Percentiles rank a stretch among this genome's conserved stretches.
Evolutionary conservation across 1,140 invertebrate genomes (phyloP).

Genomic region (Sminthurinus signatus): DNA sequence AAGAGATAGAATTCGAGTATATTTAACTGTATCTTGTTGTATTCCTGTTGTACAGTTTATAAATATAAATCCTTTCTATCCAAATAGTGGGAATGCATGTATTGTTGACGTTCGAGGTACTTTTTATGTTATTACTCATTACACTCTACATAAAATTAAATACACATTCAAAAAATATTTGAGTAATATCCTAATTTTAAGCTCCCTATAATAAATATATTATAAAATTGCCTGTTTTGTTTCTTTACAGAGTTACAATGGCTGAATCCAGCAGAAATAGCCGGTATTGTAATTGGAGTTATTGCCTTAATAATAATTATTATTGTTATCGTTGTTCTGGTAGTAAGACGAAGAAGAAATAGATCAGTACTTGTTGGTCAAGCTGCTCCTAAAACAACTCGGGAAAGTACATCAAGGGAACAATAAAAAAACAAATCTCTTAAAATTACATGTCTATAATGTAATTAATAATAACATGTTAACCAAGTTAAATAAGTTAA

Average conservation of each 20-base stretch:
- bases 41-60: conserved; percentile 26
- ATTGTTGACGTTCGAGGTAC: conserved; percentile 34
- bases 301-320: conserved; percentile 25
- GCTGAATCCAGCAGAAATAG: conserved; percentile 35
- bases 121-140: no score
- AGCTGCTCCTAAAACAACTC: neutral
- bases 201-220: no score
- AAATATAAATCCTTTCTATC: conserved; percentile 9
- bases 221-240: neutral
- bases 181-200: no score
- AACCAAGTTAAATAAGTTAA: no score
- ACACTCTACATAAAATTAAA: no score
- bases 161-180: no score
- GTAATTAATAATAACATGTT: no score
- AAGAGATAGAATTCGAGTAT: conserved; percentile 24
- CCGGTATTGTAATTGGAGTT: conserved; percentile 23
- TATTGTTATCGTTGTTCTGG: conserved; percentile 15
- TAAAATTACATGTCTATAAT: no score
- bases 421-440: no score
- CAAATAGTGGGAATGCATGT: conserved; percentile 10
- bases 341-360: conserved; percentile 16
- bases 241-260: conserved; percentile 26
- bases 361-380: conserved; percentile 17
- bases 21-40: conserved; percentile 28
- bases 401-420: neutral